These are phyloP conservation scores for Syngnathus floridae DNA, from an alignment of 2,113 vertebrate species.

Conservation along the genomic window DNA sequence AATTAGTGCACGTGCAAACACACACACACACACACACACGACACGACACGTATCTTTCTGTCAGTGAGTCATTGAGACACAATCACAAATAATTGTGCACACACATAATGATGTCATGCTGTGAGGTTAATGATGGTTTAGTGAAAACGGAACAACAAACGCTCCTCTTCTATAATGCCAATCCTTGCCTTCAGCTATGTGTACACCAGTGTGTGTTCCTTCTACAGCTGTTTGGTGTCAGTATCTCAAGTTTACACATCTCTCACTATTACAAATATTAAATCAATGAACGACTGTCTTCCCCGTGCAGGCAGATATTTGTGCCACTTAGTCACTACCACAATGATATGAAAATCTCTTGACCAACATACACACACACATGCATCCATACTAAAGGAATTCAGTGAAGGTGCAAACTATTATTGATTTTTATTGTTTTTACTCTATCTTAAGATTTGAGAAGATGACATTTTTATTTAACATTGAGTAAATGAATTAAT, in stretches of 20 bases:
- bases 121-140: constrained; percentile 33
- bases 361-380: constrained; percentile 2
- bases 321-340: constrained; percentile 30
- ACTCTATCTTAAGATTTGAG: no score
- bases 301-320: constrained; percentile 19
- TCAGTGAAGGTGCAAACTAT: no score
- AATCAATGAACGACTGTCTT: constrained; percentile 36
- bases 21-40: background rate
- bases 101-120: constrained; percentile 15
- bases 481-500: no score
- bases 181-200: constrained; percentile 1
- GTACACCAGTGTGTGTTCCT: background rate
- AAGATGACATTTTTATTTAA: no score
- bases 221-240: constrained; percentile 11
- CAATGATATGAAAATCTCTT: constrained; percentile 27
- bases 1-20: constrained; percentile 36
- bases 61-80: constrained; percentile 18
- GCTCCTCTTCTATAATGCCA: constrained; percentile 17
- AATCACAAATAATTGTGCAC: constrained; percentile 15
- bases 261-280: constrained; percentile 4
- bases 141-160: constrained; percentile 30
- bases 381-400: background rate
- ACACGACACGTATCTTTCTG: constrained; percentile 4
- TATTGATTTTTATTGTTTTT: no score
- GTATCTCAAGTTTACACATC: constrained; percentile 4